Evolutionary conservation across 2,113 vertebrate genomes (phyloP).

Genomic region (rat (Rattus norvegicus)): GRCr8 NC_086029.1:51235501-51236000

Average conservation of each 20-base stretch:
- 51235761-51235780: no score
- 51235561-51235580: background rate
- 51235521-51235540: background rate
- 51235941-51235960: background rate
- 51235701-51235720: background rate
- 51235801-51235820: background rate
- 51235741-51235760: background rate
- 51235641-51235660: background rate
- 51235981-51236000: background rate
- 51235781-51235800: no score
- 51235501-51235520: conserved; percentile 12
- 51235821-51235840: background rate
- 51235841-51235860: background rate
- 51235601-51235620: conserved; percentile 7
- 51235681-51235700: background rate
- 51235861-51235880: background rate
- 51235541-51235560: background rate
- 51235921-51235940: background rate
- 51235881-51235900: background rate
- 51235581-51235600: background rate
- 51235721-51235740: no score
- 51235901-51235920: no score
- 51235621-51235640: conserved; percentile 26
- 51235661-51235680: background rate
- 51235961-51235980: background rate